Evolutionary conservation across 2,888 invertebrate species (phyloP), one percentile per base, ranked within the genome.

Genomic region (Tipula helvola): DNA sequence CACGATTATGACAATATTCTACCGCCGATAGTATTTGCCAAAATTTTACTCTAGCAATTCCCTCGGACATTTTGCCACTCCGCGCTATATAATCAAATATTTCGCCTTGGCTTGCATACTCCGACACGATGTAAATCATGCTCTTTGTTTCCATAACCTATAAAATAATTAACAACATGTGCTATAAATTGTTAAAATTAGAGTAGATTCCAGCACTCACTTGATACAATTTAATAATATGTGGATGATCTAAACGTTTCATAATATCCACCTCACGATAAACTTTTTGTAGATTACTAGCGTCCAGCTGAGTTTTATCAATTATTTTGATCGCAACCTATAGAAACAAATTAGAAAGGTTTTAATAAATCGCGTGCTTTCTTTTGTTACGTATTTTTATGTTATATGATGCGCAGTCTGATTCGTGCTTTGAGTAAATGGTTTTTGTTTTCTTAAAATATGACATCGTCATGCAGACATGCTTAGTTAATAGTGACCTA

Each of bases 141-240:
- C 97, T 97, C 91, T 98, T 98, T 87, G 98, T 98, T 93, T 99
- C 98, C 97, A 99, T 98, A 90, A 99, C 98, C 97, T 98, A 92
- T 88, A 88, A 88, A 87, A 44, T 44, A 86, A 28, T 12, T n/a
- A 44, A 41, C 3, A 41, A 85, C 16, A 42, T n/a, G 16, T 83
- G 10, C 12, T 5, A 28, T 28, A 83, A 83, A 2, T 7, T 3
- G n/a, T 18, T 47, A 12, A n/a, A 13, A n/a, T 47, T 83, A 83
- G 5, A 7, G 0, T 39, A 3, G 44, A 44, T 10, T 7, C 0
- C 7, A 7, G 8, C 13, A 88, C 92, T 92, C 90, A 97, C 97
- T 95, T 98, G 97, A 93, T 97, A 99, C 90, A 99, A 94, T 93
- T 98, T 98, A 91, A 99, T 98, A 91, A 99, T 98, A 93, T 99